Evolutionary conservation across 2,113 vertebrate species (phyloP), one percentile per base, ranked within the genome.

Genomic region (Sinocyclocheilus rhinocerous): DNA sequence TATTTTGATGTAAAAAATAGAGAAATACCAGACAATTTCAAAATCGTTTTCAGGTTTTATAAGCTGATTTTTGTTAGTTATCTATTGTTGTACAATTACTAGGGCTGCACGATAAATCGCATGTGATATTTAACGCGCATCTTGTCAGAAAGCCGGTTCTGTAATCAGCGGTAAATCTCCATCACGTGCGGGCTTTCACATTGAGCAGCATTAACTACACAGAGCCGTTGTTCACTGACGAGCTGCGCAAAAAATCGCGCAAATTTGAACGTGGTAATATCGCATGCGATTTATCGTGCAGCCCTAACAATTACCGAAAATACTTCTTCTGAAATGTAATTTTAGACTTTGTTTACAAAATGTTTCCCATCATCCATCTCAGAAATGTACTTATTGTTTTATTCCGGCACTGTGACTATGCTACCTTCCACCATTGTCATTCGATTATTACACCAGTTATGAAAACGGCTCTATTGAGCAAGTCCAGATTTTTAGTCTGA

Each of bases 391-490:
- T 11, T 42, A 12, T 42, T 1, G 42, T 48, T 76, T 76, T n/a
- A 76, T 76, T 50, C 6, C 6, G 5, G n/a, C 72, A 48, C 22
- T 24, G 12, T 48, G 42, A 26, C 12, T 26, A 2, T 45, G 2
- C 42, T 16, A 15, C 26, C 45, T 83, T 83, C 20, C 26, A 36
- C 12, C 33, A 57, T 59, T 83, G 48, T 24, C 50, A 24, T 57
- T 42, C 2, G 6, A 24, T 73, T 67, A 42, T 81, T 50, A 18
- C 5, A 16, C 0, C 36, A 81, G n/a, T 65, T 36, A 84, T 50
- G 45, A 59, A 84, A 84, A 83, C 65, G 59, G n/a, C 26, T 42
- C 20, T 11, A 70, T 20, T 36, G 45, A 70, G 26, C 63, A 70
- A 70, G 48, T 55, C 24, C 45, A 83, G 81, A 83, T 22, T 7